Evolutionary conservation across 2,797 vertebrate genomes (phyloP), one percentile per base, ranked within the genome.

Genomic region (Myotis vivesi): DNA sequence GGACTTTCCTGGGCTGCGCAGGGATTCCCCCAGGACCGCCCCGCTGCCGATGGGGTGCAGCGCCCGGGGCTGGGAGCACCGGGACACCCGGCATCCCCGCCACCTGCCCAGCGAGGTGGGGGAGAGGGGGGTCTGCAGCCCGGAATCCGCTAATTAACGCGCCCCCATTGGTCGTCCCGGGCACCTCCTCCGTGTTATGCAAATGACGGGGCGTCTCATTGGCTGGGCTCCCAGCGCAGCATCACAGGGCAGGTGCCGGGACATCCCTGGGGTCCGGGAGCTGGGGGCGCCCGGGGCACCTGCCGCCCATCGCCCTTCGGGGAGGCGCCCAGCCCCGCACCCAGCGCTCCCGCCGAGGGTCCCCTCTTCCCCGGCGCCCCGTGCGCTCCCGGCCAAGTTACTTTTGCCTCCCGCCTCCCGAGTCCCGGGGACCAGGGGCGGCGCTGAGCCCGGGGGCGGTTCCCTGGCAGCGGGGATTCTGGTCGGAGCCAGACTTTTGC

Each of bases 401-500:
- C 97, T 97, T 97, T 97, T 95, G 94, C 80, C 49, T 86, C 36
- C 92, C 44, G 72, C 94, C 96, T 92, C 95, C 86, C 85, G 12
- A 20, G 95, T 92, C 87, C 92, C 41, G 75, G 92, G 89, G 71
- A 95, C 96, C 91, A 92, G 96, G 96, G 96, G 97, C 97, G 96
- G 96, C 20, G 94, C 95, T 73, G 81, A 93, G 82, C 92, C 96
- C 71, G 95, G 97, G 97, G 95, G 96, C 94, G 97, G 97, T 73
- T 92, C 94, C 89, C 69, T 93, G 96, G 93, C 95, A 77, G 92
- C 87, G 53, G n/a, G 6, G 95, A 33, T 33, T 86, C 87, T 16
- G 10, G 87, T 83, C 87, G 0, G 84, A 96, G 97, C 96, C 96
- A 96, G 96, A 96, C 97, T 97, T 97, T 95, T 89, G 96, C 95